Conservation (phyloP, 2,797 vertebrate species). For the Parauchenoglanis ngamensis region DNA sequence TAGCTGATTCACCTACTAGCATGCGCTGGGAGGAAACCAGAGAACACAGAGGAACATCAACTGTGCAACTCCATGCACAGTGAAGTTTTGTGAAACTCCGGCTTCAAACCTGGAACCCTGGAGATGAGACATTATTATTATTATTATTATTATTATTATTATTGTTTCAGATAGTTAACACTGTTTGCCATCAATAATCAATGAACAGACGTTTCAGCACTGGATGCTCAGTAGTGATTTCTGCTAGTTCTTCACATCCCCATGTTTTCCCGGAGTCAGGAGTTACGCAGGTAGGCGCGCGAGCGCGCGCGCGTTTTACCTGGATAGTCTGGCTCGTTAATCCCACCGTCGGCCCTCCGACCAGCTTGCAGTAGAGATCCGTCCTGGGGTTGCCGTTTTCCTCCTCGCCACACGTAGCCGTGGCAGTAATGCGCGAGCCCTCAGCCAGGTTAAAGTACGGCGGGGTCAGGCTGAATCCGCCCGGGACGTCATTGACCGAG, state of each 20-base stretch:
- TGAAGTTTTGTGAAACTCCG: too few relatives aligned
- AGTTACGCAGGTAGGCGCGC: neutral
- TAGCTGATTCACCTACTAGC: neutral
- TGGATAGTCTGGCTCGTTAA: slow-evolving; percentile 80
- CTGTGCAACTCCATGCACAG: neutral
- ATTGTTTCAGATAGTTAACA: neutral
- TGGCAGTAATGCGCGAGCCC: slow-evolving; percentile 77
- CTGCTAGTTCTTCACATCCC: neutral
- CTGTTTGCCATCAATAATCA: neutral
- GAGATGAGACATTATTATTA: neutral
- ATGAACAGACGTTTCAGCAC: neutral
- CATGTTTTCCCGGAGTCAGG: neutral
- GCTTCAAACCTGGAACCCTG: neutral
- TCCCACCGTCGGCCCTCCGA: slow-evolving; percentile 81
- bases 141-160: neutral
- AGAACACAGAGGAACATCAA: neutral
- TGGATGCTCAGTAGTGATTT: neutral
- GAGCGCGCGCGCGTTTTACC: slow-evolving; percentile 66
- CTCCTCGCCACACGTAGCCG: slow-evolving; percentile 90
- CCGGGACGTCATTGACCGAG: slow-evolving; percentile 58
- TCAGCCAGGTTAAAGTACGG: slow-evolving; percentile 90
- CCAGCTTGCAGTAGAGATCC: slow-evolving; percentile 91
- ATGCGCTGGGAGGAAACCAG: neutral
- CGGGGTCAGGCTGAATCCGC: slow-evolving; percentile 80
- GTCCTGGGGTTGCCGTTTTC: slow-evolving; percentile 64